Conservation (phyloP, 2,888 invertebrate species). For the Desoria tigrina region DNA sequence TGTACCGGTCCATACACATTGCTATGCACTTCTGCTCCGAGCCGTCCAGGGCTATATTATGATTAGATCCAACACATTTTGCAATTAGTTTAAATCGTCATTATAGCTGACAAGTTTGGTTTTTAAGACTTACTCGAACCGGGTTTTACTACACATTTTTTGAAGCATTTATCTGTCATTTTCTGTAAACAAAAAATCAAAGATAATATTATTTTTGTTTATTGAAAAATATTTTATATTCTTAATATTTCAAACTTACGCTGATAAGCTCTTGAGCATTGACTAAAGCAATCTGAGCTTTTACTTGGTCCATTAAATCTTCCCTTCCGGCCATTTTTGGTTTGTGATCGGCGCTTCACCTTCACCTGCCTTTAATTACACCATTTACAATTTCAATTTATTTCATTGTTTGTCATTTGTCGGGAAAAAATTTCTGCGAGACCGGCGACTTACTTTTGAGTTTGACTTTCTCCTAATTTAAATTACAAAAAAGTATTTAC, state of each 20-base stretch:
- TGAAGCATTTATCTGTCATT: constrained; percentile 97
- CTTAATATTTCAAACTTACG: constrained; percentile 60
- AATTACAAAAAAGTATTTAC: too few relatives aligned
- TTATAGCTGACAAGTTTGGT: background rate
- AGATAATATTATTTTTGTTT: background rate
- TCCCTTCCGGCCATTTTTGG: constrained; percentile 58
- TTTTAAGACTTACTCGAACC: constrained; percentile 64
- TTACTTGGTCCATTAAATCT: constrained; percentile 90
- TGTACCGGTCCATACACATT: constrained; percentile 95
- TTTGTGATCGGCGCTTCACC: too few relatives aligned
- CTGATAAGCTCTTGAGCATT: constrained; percentile 89
- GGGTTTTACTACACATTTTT: constrained; percentile 88
- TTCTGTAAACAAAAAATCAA: constrained; percentile 65
- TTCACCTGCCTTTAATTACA: too few relatives aligned
- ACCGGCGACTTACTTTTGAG: too few relatives aligned
- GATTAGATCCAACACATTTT: constrained; percentile 4
- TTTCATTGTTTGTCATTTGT: too few relatives aligned
- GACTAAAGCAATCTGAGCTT: constrained; percentile 91
- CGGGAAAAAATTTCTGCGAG: too few relatives aligned
- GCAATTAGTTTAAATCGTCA: too few relatives aligned
- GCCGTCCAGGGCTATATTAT: constrained; percentile 37
- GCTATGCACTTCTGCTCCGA: constrained; percentile 83
- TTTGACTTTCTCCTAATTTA: too few relatives aligned
- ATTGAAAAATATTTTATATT: constrained; percentile 3
- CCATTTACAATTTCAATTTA: too few relatives aligned